These are phyloP conservation scores for Sprattus sprattus DNA, from an alignment of 2,113 vertebrate species.

Conservation along the genomic window DNA sequence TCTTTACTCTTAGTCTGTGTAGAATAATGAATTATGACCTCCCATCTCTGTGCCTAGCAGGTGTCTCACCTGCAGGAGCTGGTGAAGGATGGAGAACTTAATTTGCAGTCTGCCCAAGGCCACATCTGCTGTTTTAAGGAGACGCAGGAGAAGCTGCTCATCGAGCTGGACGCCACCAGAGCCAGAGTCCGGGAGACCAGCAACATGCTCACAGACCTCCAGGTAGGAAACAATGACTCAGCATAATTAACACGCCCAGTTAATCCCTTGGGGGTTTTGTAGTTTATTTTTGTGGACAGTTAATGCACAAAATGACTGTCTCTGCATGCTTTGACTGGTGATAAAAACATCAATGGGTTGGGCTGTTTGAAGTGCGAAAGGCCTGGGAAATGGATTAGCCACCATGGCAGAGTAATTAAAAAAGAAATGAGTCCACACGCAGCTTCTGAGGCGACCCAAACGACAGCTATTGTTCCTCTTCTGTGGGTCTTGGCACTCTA, in stretches of 20 bases:
- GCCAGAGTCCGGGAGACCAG: slow-evolving; percentile 85
- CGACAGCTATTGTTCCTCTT: slow-evolving; percentile 23
- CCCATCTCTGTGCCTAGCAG: slow-evolving; percentile 59
- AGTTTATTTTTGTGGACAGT: neutral
- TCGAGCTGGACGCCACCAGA: slow-evolving; percentile 85
- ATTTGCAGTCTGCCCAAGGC: slow-evolving; percentile 83
- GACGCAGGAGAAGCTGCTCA: slow-evolving; percentile 86
- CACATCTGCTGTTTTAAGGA: slow-evolving; percentile 88
- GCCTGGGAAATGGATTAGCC: slow-evolving; percentile 25
- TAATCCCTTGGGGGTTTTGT: neutral
- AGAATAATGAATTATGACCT: neutral
- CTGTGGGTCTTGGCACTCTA: neutral
- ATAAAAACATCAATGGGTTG: neutral
- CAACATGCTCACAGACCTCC: slow-evolving; percentile 82
- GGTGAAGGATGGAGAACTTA: slow-evolving; percentile 86
- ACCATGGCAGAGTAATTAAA: slow-evolving; percentile 15
- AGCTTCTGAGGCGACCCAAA: slow-evolving; percentile 26
- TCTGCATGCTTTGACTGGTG: neutral
- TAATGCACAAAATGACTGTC: slow-evolving; percentile 11
- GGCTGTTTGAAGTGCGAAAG: neutral
- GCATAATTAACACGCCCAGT: neutral
- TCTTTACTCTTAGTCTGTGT: neutral
- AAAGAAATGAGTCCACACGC: slow-evolving; percentile 44
- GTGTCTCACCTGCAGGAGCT: slow-evolving; percentile 86
- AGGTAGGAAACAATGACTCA: slow-evolving; percentile 69